Percentiles rank a stretch among this genome's conserved stretches.
These are phyloP conservation scores for Diplogasteroides magnus DNA, from an alignment of 1,140 invertebrate species.

Conservation along the genomic window DNA sequence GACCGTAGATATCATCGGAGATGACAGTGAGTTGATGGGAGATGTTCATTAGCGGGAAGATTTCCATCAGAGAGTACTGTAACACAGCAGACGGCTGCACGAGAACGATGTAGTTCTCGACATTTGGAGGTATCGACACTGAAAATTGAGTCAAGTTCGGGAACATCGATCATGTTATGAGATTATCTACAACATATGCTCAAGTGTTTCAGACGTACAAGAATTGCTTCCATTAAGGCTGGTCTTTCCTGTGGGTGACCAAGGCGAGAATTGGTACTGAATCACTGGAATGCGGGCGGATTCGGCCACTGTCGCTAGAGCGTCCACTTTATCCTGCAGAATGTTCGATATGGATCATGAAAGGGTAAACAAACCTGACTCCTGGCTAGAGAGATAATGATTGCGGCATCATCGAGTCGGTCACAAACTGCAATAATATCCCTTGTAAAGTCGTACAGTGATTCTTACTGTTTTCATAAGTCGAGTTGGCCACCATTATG, in stretches of 20 bases:
- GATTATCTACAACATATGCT: too few relatives aligned
- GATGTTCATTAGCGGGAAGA: constrained; percentile 38
- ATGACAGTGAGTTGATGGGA: constrained; percentile 34
- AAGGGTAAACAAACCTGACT: too few relatives aligned
- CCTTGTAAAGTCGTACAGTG: too few relatives aligned
- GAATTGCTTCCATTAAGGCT: too few relatives aligned
- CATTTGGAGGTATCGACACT: constrained; percentile 3
- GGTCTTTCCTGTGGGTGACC: background rate
- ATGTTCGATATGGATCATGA: too few relatives aligned
- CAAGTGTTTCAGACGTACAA: too few relatives aligned
- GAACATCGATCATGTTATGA: too few relatives aligned
- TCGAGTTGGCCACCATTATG: too few relatives aligned
- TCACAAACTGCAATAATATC: background rate
- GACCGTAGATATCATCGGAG: constrained; percentile 45
- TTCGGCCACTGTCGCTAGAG: background rate
- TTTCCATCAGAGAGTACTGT: constrained; percentile 37
- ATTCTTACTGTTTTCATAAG: too few relatives aligned
- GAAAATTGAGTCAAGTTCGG: too few relatives aligned
- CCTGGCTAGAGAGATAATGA: background rate
- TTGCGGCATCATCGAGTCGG: background rate
- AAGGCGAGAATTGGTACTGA: background rate
- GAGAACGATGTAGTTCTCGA: constrained; percentile 35
- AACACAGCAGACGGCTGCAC: constrained; percentile 37
- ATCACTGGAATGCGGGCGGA: background rate
- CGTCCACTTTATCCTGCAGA: background rate